phyloP scores from a whole-genome alignment of 2,113 vertebrate genomes.

The Eulacestoma nigropectus region DNA sequence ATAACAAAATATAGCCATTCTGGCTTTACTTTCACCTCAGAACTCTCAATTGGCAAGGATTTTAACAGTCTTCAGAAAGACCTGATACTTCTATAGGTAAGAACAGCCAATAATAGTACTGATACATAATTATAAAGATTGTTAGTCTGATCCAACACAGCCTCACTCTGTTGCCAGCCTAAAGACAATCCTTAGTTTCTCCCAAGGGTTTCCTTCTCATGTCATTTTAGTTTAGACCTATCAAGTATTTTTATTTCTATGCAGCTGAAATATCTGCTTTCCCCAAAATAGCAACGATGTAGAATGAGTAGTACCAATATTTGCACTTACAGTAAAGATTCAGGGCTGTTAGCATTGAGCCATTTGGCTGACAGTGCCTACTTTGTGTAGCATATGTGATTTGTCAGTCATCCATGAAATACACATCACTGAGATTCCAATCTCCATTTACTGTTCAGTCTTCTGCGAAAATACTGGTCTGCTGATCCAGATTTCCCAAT shows the following conservation, averaged over 20 bases:
- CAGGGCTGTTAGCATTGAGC: slow-evolving; percentile 24
- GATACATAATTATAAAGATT: background rate
- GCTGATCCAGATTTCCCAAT: background rate
- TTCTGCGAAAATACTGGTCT: slow-evolving; percentile 1
- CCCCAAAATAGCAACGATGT: background rate
- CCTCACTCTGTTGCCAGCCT: background rate
- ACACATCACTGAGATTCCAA: background rate
- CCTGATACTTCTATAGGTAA: background rate
- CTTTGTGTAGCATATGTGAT: background rate
- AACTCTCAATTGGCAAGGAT: background rate
- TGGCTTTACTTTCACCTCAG: background rate
- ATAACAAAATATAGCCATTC: background rate
- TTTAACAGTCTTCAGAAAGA: background rate
- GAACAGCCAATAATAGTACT: background rate
- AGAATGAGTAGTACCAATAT: background rate
- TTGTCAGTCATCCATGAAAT: slow-evolving; percentile 32
- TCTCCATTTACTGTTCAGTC: background rate
- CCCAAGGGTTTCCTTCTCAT: background rate
- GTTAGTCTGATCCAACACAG: background rate
- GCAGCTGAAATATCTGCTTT: background rate
- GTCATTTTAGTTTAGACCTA: background rate
- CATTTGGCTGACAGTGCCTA: slow-evolving; percentile 33
- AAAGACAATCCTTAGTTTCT: background rate
- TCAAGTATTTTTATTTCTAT: background rate
- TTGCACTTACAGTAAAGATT: background rate